Conservation (phyloP, 2,113 vertebrate species). For the Thunnus thynnus region DNA sequence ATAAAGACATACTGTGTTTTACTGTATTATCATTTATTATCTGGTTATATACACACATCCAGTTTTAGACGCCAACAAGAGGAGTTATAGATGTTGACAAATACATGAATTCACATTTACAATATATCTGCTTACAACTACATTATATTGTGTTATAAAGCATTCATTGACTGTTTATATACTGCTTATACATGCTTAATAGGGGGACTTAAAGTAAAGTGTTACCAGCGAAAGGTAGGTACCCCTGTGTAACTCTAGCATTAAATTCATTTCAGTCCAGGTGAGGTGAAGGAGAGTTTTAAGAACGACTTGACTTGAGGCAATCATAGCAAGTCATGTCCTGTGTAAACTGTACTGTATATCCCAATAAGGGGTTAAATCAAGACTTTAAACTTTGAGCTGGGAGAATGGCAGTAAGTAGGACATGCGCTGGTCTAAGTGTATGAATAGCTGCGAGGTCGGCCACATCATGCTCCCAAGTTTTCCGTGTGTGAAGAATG, state of each 20-base stretch:
- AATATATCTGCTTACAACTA: too few relatives aligned
- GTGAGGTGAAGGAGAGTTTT: neutral
- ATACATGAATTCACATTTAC: too few relatives aligned
- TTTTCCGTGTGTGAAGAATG: constrained; percentile 53
- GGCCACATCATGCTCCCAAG: constrained; percentile 46
- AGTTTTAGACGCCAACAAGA: too few relatives aligned
- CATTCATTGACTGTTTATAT: too few relatives aligned
- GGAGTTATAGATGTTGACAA: too few relatives aligned
- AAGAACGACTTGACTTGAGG: constrained; percentile 1
- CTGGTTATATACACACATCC: too few relatives aligned
- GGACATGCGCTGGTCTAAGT: constrained; percentile 18
- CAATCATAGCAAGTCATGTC: neutral
- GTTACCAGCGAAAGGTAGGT: neutral
- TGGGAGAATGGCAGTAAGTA: constrained; percentile 25
- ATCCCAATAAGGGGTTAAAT: constrained; percentile 19
- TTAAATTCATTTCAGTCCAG: neutral
- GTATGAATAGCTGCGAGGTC: constrained; percentile 37
- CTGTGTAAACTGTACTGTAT: neutral
- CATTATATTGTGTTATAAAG: too few relatives aligned
- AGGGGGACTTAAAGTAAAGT: too few relatives aligned
- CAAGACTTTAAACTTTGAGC: constrained; percentile 2
- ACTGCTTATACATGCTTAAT: too few relatives aligned
- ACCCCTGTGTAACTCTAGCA: neutral
- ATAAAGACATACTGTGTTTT: too few relatives aligned
- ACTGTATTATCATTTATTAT: too few relatives aligned